A percentile compares a stretch with the other conserved stretches of the same genome.
Conservation (phyloP, 2,888 invertebrate genomes). For the Desoria tigrina region DNA sequence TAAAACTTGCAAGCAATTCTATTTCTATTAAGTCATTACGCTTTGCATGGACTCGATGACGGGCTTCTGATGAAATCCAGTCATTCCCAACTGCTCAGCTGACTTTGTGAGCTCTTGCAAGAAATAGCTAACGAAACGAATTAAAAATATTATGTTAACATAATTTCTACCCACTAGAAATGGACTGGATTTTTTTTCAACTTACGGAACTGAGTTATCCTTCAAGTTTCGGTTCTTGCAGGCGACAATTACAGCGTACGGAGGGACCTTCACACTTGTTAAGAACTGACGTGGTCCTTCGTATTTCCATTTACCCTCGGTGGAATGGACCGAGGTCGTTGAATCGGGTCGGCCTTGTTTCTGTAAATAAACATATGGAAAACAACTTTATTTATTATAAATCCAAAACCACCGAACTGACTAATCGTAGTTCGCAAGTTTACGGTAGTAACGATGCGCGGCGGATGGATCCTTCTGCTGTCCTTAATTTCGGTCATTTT, state of each 20-base stretch:
- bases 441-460: constrained; percentile 62
- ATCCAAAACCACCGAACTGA: neutral
- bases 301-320: neutral
- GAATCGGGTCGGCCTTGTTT: neutral
- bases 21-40: no score
- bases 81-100: constrained; percentile 19
- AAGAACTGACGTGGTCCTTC: constrained; percentile 11
- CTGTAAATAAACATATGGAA: no score
- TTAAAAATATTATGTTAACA: neutral
- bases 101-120: neutral
- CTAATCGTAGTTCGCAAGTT: no score
- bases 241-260: constrained; percentile 13
- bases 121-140: constrained; percentile 14
- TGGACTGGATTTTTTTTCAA: no score
- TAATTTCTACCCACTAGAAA: no score
- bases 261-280: neutral
- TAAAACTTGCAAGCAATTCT: no score
- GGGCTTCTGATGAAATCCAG: no score
- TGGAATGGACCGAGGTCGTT: neutral
- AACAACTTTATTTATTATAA: no score
- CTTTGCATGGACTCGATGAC: no score
- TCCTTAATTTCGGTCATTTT: constrained; percentile 61
- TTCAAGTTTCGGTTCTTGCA: no score
- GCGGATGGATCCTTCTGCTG: constrained; percentile 61
- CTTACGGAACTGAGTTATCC: no score